Conservation (phyloP, 2,888 invertebrate species). For the Neocrepidodera transversa region DNA sequence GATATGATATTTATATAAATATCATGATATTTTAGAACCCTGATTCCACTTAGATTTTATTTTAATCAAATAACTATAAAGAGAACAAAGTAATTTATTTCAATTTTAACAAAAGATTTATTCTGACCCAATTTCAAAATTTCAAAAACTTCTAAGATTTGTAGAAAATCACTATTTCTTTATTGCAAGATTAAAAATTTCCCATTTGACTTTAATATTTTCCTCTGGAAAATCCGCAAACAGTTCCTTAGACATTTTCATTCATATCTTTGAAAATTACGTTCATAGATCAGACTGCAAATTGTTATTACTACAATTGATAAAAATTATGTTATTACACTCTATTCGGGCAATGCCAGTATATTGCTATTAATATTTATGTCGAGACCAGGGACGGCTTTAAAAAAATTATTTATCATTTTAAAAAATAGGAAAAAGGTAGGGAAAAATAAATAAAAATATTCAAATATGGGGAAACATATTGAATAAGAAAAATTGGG, state of each 20-base stretch:
- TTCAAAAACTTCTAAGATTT: background rate
- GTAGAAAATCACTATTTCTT: background rate
- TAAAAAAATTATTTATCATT: too few species aligned
- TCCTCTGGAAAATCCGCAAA: background rate
- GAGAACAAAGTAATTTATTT: background rate
- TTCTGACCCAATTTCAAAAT: background rate
- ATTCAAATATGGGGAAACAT: too few species aligned
- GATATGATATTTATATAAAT: too few species aligned
- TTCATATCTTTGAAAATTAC: conserved; percentile 1
- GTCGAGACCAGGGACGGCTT: background rate
- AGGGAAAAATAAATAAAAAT: too few species aligned
- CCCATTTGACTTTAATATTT: conserved; percentile 3
- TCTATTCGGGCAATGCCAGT: conserved; percentile 7
- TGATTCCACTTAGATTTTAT: too few species aligned
- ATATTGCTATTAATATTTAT: background rate
- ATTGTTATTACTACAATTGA: conserved; percentile 1
- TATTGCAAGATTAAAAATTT: background rate
- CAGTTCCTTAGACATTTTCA: background rate
- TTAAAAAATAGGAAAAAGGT: too few species aligned
- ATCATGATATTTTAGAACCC: too few species aligned
- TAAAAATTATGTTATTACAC: conserved; percentile 14
- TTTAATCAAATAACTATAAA: too few species aligned
- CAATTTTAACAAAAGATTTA: background rate
- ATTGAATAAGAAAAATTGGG: too few species aligned
- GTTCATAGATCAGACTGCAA: conserved; percentile 6